Evolutionary conservation across 2,113 vertebrate species (phyloP), one percentile per base, ranked within the genome.

Genomic region (Ptilorrhoa leucosticta): DNA sequence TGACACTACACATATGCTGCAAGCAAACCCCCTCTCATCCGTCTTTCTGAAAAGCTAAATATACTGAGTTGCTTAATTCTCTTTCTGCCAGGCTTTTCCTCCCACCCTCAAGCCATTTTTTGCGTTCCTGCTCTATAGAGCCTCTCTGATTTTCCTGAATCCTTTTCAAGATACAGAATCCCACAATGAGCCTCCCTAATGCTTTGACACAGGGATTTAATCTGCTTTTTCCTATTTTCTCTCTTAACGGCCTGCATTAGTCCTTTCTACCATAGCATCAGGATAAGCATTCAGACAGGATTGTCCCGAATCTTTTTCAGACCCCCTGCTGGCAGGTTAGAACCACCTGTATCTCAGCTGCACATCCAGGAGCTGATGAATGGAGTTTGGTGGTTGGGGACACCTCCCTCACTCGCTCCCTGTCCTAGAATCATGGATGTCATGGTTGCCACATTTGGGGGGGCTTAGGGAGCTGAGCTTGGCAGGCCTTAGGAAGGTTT

Each of bases 1-100:
- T 89, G 96, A 89, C 93, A 95, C 64, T 77, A 86, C 48, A 73
- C 95, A 94, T 93, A 97, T 91, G 95, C 90, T 94, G 85, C 68
- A 80, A 83, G 95, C 83, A 97, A 96, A 58, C 54, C 71, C 88
- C 88, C 71, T 72, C 85, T 80, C 79, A 93, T 83, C 90, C 54
- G 20, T 94, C 88, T 83, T 90, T 70, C 87, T 80, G 88, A 94
- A 88, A 90, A 92, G 88, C 90, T 95, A 94, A 95, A 96, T 93
- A 90, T 83, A 93, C 60, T 3, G 68, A 90, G 79, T 80, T 1
- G 22, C 89, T 91, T 96, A 93, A 92, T 93, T 97, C 89, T 94
- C 73, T 68, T 81, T 71, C 76, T 89, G 86, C 64, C 83, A 94
- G 94, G 93, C 80, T 92, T 89, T 82, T 87, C 87, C 87, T 94